Percentiles rank a stretch among this genome's conserved stretches.
phyloP scores from a whole-genome alignment of 2,888 invertebrate species.

The Bellardia pandia region DNA sequence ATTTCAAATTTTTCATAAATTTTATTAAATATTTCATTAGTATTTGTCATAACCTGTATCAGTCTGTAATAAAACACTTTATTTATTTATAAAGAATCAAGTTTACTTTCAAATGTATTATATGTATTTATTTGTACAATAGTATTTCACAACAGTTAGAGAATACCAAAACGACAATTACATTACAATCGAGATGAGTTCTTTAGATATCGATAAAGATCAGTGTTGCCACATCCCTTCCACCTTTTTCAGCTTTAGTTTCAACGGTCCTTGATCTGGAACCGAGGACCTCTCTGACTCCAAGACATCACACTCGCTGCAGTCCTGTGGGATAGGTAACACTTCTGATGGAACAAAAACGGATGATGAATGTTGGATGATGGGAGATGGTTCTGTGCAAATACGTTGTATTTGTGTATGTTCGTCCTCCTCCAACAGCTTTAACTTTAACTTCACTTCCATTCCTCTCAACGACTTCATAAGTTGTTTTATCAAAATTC shows the following conservation, averaged over 20 bases:
- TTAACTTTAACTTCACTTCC: conserved; percentile 48
- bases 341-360: conserved; percentile 13
- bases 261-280: conserved; percentile 49
- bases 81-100: no score
- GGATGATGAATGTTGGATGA: no score
- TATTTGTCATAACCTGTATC: no score
- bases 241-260: conserved; percentile 55
- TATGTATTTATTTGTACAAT: no score
- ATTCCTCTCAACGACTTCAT: conserved; percentile 63
- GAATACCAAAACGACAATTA: no score
- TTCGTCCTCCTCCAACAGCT: conserved; percentile 30
- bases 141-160: no score
- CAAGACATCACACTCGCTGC: background rate
- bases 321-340: background rate
- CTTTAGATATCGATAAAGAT: background rate
- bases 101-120: no score
- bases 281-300: background rate
- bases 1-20: no score
- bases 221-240: conserved; percentile 40
- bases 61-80: no score
- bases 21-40: no score
- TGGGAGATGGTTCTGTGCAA: no score
- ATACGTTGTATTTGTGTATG: conserved; percentile 26
- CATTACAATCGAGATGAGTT: no score
- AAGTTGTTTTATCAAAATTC: conserved; percentile 60